phyloP scores from a whole-genome alignment of 2,797 vertebrate species.

The Alosa sapidissima region DNA sequence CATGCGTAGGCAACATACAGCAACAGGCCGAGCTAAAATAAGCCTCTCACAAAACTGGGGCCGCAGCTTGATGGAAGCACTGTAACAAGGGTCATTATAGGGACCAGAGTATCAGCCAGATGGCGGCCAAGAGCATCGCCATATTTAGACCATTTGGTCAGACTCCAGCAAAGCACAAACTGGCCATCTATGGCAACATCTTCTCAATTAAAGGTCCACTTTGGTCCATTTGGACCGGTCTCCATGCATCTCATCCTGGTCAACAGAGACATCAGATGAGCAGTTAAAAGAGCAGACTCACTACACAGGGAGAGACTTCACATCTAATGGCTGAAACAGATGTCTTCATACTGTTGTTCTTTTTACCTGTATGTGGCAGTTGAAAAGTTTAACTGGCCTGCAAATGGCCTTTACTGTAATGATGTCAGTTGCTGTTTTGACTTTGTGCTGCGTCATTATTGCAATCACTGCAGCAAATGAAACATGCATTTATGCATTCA shows the following conservation, averaged over 20 bases:
- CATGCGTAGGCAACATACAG: neutral
- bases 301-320: neutral
- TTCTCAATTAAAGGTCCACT: neutral
- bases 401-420: neutral
- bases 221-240: neutral
- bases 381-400: neutral
- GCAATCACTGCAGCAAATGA: no score
- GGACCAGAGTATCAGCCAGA: neutral
- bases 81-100: neutral
- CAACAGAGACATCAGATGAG: neutral
- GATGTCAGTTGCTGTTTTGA: neutral
- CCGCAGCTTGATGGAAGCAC: neutral
- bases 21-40: neutral
- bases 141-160: neutral
- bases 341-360: neutral
- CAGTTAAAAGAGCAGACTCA: neutral
- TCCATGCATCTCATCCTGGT: neutral
- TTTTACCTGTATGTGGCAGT: neutral
- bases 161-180: neutral
- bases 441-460: no score
- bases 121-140: neutral
- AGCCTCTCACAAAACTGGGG: neutral
- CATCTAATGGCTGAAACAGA: neutral
- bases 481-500: constrained; percentile 26
- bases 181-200: constrained; percentile 3